Evolutionary conservation across 92 coral and sea anemone species (phyloP), one percentile per base, ranked within the genome.

Genomic region (Virgularia gustaviana): DNA sequence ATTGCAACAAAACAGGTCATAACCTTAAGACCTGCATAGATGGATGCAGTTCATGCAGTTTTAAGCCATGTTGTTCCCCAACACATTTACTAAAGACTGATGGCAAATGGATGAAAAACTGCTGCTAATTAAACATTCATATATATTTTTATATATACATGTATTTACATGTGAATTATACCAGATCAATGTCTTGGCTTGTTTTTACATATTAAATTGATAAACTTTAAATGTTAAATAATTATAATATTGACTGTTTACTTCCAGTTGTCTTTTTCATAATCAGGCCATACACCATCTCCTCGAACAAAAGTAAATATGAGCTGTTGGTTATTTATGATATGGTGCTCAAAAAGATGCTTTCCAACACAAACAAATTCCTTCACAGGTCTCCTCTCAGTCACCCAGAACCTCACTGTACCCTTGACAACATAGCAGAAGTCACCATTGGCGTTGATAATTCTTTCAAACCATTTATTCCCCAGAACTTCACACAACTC

Each of bases 231-330:
- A 47, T 47, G 18, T 47, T 47, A 47, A 47, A 47, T 19, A 15
- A 47, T 47, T 15, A 4, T 25, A 47, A 47, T 4, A 15, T 47
- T 47, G 6, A 4, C 6, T 4, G 64, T 57, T 57, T 25, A 32
- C 31, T 6, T 57, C 36, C 35, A 27, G 9, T 23, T 35, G 12
- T 56, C 15, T 19, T n/a, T 57, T n/a, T 57, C 18, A 32, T 57
- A 27, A 11, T 57, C 36, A 24, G 64, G n/a, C 19, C 15, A 38
- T 39, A 30, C 58, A 28, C 73, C 81, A 76, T 76, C 81, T 63
- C 81, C 81, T 15, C 75, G n/a, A 35, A 64, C 78, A 79, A 71
- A 71, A 28, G 18, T 70, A 2, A 79, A 71, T 5, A 79, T 54
- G 9, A 76, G 4, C 1, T 29, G 27, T 3, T 30, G 20, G 61